Percentiles rank a stretch among this genome's conserved stretches.
phyloP scores from a whole-genome alignment of 2,888 invertebrate genomes.

The Dolomedes plantarius region DNA sequence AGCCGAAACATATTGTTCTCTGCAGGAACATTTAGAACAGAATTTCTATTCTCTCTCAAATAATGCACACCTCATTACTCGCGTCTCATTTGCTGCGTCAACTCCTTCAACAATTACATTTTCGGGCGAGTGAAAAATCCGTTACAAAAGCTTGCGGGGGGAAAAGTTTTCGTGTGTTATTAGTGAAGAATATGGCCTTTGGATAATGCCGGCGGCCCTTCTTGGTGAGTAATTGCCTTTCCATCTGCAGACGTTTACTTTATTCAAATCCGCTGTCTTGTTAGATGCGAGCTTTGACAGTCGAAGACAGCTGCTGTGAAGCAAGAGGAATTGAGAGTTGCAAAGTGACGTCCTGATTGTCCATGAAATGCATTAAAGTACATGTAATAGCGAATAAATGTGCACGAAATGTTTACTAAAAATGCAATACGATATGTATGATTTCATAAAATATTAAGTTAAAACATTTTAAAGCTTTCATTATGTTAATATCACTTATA shows the following conservation, averaged over 20 bases:
- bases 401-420: too few relatives aligned
- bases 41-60: not conserved
- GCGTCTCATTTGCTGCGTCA: not conserved
- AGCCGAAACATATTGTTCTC: not conserved
- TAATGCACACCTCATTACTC: not conserved
- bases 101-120: not conserved
- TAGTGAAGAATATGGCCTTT: not conserved
- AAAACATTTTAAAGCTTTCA: too few relatives aligned
- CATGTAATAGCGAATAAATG: too few relatives aligned
- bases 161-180: not conserved
- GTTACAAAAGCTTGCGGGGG: not conserved
- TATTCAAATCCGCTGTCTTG: conserved; percentile 1
- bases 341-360: too few relatives aligned
- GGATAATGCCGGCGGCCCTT: not conserved
- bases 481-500: too few relatives aligned
- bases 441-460: too few relatives aligned
- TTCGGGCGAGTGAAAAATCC: not conserved
- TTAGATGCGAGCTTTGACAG: not conserved
- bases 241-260: not conserved
- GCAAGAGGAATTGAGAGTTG: too few relatives aligned
- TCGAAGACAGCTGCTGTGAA: not conserved
- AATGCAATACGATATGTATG: too few relatives aligned
- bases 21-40: not conserved
- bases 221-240: not conserved
- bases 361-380: too few relatives aligned